Conservation (phyloP, 2,888 invertebrate genomes). For the Pachymerium ferrugineum region DNA sequence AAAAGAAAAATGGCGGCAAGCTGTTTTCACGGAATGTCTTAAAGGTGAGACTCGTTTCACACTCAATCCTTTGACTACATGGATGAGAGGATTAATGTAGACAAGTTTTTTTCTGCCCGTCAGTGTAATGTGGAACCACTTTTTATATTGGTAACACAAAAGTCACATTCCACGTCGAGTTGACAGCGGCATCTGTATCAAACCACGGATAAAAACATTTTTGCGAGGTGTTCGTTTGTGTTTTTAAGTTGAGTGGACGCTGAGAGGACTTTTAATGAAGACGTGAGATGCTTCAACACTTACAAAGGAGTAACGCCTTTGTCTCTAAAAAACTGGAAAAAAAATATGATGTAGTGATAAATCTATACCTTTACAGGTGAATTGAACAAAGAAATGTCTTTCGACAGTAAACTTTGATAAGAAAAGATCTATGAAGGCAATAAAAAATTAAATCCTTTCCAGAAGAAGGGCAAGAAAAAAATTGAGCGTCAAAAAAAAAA, state of each 20-base stretch:
- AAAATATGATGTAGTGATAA: not conserved
- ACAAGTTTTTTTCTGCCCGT: not conserved
- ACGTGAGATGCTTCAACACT: not conserved
- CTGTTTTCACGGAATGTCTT: constrained; percentile 14
- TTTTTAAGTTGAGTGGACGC: not conserved
- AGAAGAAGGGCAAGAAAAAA: not conserved
- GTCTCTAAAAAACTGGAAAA: not conserved
- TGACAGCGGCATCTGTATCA: not conserved
- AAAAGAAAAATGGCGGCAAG: constrained; percentile 11
- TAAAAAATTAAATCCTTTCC: not conserved
- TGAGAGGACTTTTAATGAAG: too few species aligned
- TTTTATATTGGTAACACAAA: not conserved
- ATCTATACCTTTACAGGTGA: not conserved
- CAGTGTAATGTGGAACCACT: constrained; percentile 4
- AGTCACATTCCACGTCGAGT: not conserved
- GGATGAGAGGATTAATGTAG: constrained; percentile 10
- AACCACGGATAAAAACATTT: not conserved
- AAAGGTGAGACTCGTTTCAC: constrained; percentile 10
- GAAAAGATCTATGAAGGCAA: too few species aligned
- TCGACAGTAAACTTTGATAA: not conserved
- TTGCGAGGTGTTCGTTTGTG: not conserved
- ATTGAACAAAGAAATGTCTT: not conserved
- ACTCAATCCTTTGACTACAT: not conserved
- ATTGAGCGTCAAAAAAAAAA: not conserved
- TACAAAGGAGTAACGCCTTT: not conserved